These are phyloP conservation scores for Numenius arquata DNA, from an alignment of 2,113 vertebrate genomes.

Conservation along the genomic window DNA sequence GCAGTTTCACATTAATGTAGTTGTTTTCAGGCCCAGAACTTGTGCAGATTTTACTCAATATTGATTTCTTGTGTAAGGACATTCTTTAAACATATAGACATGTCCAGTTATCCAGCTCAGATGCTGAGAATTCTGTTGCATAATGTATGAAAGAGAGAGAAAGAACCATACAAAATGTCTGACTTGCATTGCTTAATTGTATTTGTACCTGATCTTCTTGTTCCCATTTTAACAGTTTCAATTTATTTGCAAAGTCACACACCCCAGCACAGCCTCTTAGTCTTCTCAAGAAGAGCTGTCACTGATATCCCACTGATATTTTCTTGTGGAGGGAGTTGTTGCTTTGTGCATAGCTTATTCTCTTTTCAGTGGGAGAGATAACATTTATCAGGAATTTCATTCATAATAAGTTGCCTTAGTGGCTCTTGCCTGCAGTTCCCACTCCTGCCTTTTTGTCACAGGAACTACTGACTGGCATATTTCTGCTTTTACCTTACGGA, in stretches of 20 bases:
- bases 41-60: not conserved
- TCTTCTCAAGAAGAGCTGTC: not conserved
- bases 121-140: not conserved
- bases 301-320: not conserved
- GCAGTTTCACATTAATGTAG: not conserved
- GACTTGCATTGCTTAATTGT: not conserved
- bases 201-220: not conserved
- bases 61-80: not conserved
- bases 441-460: conserved; percentile 25
- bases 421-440: conserved; percentile 39
- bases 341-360: not conserved
- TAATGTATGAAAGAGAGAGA: not conserved
- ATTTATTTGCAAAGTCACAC: not conserved
- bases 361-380: conserved; percentile 27
- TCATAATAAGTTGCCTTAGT: conserved; percentile 46
- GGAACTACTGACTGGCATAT: conserved; percentile 27
- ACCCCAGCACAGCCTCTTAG: not conserved
- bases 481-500: conserved; percentile 51
- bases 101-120: not conserved
- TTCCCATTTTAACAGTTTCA: not conserved
- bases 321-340: not conserved
- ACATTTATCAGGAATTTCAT: conserved; percentile 42
- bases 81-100: not conserved
- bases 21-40: not conserved
- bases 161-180: not conserved